Evolutionary conservation across 2,113 vertebrate genomes (phyloP).

Genomic region (Thalassoma bifasciatum): DNA sequence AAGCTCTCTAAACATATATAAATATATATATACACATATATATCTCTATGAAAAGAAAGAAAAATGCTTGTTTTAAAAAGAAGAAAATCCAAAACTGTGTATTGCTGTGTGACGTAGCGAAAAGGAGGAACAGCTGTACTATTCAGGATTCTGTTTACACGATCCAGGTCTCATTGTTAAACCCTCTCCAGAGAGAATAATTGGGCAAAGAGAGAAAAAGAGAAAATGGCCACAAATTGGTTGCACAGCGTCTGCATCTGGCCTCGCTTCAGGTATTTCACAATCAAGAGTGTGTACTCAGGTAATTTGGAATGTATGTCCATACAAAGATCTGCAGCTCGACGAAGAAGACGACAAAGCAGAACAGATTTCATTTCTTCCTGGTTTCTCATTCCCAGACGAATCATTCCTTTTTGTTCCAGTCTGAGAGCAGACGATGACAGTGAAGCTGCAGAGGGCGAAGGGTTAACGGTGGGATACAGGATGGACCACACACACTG

Average conservation of each 20-base stretch:
- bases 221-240: conserved; percentile 79
- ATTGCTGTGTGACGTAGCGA: conserved; percentile 89
- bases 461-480: not conserved
- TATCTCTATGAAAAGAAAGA: conserved; percentile 71
- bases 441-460: conserved; percentile 22
- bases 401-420: conserved; percentile 86
- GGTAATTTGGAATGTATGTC: conserved; percentile 94
- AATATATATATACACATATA: conserved; percentile 57
- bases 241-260: conserved; percentile 89
- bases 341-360: not conserved
- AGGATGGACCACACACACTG: conserved; percentile 53
- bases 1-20: conserved; percentile 88
- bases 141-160: conserved; percentile 92
- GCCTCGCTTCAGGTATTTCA: conserved; percentile 94
- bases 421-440: conserved; percentile 55
- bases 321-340: conserved; percentile 76
- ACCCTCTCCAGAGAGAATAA: conserved; percentile 86
- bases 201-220: conserved; percentile 28
- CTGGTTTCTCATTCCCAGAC: conserved; percentile 46
- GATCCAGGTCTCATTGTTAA: conserved; percentile 88
- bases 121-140: conserved; percentile 84
- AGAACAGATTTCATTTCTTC: conserved; percentile 33
- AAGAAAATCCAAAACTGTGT: conserved; percentile 85
- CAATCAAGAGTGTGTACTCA: conserved; percentile 95
- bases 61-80: conserved; percentile 85